phyloP scores from a whole-genome alignment of 2,797 vertebrate genomes.

The Chelon labrosus region DNA sequence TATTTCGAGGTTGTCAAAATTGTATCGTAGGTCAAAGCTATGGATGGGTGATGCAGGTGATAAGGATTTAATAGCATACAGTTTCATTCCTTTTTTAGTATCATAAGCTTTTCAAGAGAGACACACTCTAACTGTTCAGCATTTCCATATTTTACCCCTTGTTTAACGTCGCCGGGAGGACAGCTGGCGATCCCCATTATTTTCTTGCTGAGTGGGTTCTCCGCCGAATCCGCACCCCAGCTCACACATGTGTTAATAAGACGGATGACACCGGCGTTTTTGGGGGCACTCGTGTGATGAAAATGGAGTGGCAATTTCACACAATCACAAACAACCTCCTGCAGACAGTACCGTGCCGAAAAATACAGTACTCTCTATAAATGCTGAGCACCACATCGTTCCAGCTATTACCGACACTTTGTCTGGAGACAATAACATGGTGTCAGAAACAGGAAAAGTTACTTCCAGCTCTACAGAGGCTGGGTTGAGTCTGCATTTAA shows the following conservation, averaged over 20 bases:
- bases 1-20: slow-evolving; percentile 59
- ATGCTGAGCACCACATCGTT: slow-evolving; percentile 55
- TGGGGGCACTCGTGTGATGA: slow-evolving; percentile 27
- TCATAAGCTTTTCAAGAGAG: slow-evolving; percentile 37
- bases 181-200: slow-evolving; percentile 57
- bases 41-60: slow-evolving; percentile 16
- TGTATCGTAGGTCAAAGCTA: slow-evolving; percentile 54
- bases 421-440: slow-evolving; percentile 54
- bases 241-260: slow-evolving; percentile 65
- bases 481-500: slow-evolving; percentile 34
- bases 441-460: slow-evolving; percentile 44
- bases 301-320: slow-evolving; percentile 55
- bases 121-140: slow-evolving; percentile 36
- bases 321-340: slow-evolving; percentile 59
- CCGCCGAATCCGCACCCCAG: slow-evolving; percentile 32
- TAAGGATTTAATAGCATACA: slow-evolving; percentile 36
- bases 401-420: slow-evolving; percentile 61
- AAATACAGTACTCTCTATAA: slow-evolving; percentile 48
- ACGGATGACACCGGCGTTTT: slow-evolving; percentile 49
- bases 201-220: slow-evolving; percentile 58
- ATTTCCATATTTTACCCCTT: slow-evolving; percentile 52
- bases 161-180: slow-evolving; percentile 51
- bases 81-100: not conserved
- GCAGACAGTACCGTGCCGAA: slow-evolving; percentile 20
- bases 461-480: slow-evolving; percentile 26